These are phyloP conservation scores for Ceraclea dissimilis DNA, from an alignment of 2,888 invertebrate genomes.

Conservation along the genomic window DNA sequence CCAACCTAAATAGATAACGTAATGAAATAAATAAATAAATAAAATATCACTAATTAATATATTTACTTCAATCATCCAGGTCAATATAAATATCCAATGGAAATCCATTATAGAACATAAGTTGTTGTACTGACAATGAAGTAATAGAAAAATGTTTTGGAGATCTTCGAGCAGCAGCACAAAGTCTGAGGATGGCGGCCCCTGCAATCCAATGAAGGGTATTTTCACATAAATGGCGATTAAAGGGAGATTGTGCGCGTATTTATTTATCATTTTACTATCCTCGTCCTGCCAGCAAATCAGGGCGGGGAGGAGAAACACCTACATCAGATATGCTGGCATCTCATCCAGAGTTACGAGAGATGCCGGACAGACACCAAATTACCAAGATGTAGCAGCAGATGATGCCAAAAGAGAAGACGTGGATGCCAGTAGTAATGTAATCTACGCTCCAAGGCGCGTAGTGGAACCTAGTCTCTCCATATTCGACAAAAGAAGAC, in stretches of 20 bases:
- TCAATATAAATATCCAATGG: no score
- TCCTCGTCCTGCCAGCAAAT: not conserved
- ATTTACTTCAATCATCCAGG: no score
- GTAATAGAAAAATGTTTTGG: no score
- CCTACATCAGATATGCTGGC: slow-evolving; percentile 1
- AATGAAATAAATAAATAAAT: no score
- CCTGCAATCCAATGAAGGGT: not conserved
- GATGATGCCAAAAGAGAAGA: slow-evolving; percentile 1
- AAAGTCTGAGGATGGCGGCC: no score
- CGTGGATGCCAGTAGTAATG: not conserved
- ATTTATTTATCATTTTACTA: slow-evolving; percentile 17
- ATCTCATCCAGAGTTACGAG: not conserved
- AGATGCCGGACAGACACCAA: not conserved
- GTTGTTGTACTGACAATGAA: no score
- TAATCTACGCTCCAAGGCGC: not conserved
- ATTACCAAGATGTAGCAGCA: not conserved
- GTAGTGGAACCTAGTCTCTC: slow-evolving; percentile 16
- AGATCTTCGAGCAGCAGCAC: no score
- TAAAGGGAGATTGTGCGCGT: slow-evolving; percentile 7
- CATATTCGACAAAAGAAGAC: slow-evolving; percentile 19
- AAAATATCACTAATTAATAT: no score
- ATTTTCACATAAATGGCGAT: slow-evolving; percentile 17
- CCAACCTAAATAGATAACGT: no score
- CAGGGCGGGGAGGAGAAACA: slow-evolving; percentile 5
- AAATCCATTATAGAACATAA: no score